phyloP scores from a whole-genome alignment of 2,888 invertebrate genomes.

The Molanna angustata region DNA sequence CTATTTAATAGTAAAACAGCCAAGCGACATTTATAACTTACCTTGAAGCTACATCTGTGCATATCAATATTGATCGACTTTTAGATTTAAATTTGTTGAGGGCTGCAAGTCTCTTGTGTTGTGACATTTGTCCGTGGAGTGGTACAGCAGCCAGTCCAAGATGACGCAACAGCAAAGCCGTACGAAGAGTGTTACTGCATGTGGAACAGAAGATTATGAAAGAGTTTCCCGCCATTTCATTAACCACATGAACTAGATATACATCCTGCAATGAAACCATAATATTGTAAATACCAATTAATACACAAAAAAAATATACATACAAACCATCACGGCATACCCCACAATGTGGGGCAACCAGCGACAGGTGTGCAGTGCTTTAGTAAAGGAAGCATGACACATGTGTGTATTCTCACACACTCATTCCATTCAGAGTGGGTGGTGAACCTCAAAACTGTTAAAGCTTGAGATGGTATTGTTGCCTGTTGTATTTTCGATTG shows the following conservation, averaged over 20 bases:
- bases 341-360: too few relatives aligned
- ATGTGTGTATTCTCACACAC: too few relatives aligned
- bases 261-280: slow-evolving; percentile 92
- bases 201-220: slow-evolving; percentile 98
- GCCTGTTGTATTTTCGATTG: not conserved
- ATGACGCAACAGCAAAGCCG: slow-evolving; percentile 84
- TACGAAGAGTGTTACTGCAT: slow-evolving; percentile 86
- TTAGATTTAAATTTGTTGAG: slow-evolving; percentile 96
- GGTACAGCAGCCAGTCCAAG: slow-evolving; percentile 94
- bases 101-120: slow-evolving; percentile 92
- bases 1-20: too few relatives aligned
- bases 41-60: slow-evolving; percentile 98
- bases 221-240: slow-evolving; percentile 92
- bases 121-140: slow-evolving; percentile 98
- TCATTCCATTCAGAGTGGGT: not conserved
- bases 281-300: too few relatives aligned
- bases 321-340: too few relatives aligned
- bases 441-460: not conserved
- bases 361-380: too few relatives aligned
- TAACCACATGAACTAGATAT: slow-evolving; percentile 91
- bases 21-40: too few relatives aligned
- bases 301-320: not conserved
- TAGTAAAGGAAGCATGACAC: too few relatives aligned
- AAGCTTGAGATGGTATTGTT: not conserved
- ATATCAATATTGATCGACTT: slow-evolving; percentile 90